Conservation (phyloP, 2,797 vertebrate genomes). For the Pangasius sanitwongsei region DNA sequence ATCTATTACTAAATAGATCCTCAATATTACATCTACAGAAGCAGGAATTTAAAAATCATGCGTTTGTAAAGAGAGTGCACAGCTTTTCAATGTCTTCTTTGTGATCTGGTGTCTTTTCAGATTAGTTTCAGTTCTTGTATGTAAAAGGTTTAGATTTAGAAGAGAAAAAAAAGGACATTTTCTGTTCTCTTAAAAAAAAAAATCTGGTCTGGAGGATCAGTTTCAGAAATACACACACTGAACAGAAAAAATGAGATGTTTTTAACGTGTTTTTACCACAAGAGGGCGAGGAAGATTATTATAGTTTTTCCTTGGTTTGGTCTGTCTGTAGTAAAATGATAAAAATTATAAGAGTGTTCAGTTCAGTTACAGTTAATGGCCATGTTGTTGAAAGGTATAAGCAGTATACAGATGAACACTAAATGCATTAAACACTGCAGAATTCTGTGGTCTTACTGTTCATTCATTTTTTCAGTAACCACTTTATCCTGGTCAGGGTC, state of each 20-base stretch:
- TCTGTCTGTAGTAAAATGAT: background rate
- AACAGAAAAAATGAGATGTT: background rate
- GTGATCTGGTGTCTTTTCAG: background rate
- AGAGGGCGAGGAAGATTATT: background rate
- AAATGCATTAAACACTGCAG: background rate
- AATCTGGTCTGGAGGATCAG: background rate
- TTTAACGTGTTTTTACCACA: conserved; percentile 9
- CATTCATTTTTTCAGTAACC: background rate
- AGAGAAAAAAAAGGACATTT: background rate
- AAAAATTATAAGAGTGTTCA: conserved; percentile 18
- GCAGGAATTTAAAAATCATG: background rate
- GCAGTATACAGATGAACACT: background rate
- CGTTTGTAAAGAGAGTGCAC: background rate
- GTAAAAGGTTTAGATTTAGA: no score
- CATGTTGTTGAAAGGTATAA: background rate
- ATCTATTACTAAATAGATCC: background rate
- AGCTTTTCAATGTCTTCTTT: background rate
- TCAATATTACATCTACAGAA: background rate
- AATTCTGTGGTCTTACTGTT: background rate
- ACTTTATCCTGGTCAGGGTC: background rate
- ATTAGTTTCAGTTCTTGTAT: background rate
- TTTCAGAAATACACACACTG: background rate
- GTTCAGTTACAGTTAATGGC: conserved; percentile 16
- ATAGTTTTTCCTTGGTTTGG: background rate
- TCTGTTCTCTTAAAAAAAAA: background rate